These are phyloP conservation scores for Geopemphigus sp. DNA, from an alignment of 1,140 invertebrate species.

Conservation along the genomic window DNA sequence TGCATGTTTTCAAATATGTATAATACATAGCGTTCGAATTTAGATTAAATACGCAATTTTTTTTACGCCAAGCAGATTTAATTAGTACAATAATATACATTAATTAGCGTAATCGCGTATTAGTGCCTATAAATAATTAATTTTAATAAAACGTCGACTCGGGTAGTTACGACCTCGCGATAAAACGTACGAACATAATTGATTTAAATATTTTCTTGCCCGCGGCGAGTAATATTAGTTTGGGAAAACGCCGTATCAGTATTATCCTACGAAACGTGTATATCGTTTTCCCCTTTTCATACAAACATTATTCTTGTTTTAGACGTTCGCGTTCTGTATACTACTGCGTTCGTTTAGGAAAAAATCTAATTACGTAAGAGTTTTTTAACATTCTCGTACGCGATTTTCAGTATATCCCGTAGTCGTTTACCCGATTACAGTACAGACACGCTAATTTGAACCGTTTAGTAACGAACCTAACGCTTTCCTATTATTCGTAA, in stretches of 20 bases:
- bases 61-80: neutral
- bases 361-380: too few relatives aligned
- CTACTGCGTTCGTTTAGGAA: neutral
- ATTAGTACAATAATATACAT: neutral
- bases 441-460: neutral
- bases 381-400: too few relatives aligned
- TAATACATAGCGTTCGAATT: neutral
- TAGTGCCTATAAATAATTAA: neutral
- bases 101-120: neutral
- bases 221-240: too few relatives aligned
- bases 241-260: too few relatives aligned
- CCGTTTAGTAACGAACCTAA: too few relatives aligned
- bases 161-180: too few relatives aligned
- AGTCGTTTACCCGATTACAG: conserved; percentile 11
- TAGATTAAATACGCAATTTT: neutral
- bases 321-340: too few relatives aligned
- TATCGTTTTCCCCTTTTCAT: too few relatives aligned
- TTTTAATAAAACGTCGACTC: neutral
- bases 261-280: too few relatives aligned
- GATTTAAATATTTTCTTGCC: neutral
- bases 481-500: conserved; percentile 5
- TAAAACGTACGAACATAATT: neutral
- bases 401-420: conserved; percentile 17
- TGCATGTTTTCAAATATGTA: neutral
- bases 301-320: too few relatives aligned